Percentiles rank a stretch among this genome's conserved stretches.
phyloP scores from a whole-genome alignment of 2,113 vertebrate genomes.

The Lasiurus cinereus region DNA sequence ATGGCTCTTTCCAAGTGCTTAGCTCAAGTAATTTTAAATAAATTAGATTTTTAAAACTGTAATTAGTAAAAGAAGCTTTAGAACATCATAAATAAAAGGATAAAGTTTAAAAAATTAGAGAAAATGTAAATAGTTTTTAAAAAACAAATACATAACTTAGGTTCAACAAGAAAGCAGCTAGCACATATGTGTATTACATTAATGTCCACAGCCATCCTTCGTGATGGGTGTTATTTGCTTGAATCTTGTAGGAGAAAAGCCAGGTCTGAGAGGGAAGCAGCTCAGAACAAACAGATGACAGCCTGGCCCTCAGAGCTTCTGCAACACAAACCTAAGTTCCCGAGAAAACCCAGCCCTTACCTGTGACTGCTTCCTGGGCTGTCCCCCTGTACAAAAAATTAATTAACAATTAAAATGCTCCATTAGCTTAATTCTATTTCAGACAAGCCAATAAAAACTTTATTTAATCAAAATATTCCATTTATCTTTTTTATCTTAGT shows the following conservation, averaged over 20 bases:
- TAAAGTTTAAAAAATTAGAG: conserved; percentile 2
- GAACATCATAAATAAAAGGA: conserved; percentile 26
- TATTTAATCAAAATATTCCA: conserved; percentile 32
- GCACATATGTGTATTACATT: neutral
- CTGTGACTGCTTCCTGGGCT: conserved; percentile 91
- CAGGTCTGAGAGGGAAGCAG: neutral
- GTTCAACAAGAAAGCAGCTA: neutral
- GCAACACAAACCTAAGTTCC: neutral
- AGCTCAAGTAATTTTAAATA: neutral
- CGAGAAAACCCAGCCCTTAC: conserved; percentile 80
- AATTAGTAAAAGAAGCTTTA: conserved; percentile 29
- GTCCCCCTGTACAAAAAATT: conserved; percentile 86
- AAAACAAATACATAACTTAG: neutral
- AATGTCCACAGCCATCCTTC: neutral
- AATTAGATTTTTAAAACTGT: neutral
- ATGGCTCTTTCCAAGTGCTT: neutral
- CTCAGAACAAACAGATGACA: conserved; percentile 16
- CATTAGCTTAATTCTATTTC: conserved; percentile 42
- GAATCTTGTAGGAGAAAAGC: neutral
- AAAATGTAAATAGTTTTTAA: neutral
- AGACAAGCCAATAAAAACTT: neutral
- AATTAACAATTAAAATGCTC: conserved; percentile 51
- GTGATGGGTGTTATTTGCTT: neutral
- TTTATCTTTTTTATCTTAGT: neutral
- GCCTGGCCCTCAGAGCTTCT: neutral